Conservation (phyloP, 2,113 vertebrate genomes). For the Anguilla japonica region DNA sequence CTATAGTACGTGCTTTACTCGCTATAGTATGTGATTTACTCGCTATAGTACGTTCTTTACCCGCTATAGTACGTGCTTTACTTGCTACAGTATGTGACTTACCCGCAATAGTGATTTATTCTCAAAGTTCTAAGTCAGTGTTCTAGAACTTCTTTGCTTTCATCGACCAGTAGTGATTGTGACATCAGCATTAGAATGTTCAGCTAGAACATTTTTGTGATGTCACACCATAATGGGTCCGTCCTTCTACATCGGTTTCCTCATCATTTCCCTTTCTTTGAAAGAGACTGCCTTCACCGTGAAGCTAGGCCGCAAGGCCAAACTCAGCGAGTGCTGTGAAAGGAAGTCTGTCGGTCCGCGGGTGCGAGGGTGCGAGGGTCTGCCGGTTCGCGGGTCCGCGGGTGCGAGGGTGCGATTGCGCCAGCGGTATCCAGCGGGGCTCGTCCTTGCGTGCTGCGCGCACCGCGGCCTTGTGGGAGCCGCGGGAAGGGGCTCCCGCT, state of each 20-base stretch:
- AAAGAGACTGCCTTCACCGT: constrained; percentile 72
- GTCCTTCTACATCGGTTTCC: neutral
- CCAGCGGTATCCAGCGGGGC: constrained; percentile 74
- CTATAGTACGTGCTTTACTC: too few species aligned
- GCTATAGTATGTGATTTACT: too few species aligned
- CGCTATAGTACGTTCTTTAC: too few species aligned
- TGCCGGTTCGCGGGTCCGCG: constrained; percentile 58
- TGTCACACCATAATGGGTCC: too few species aligned
- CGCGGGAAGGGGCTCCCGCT: constrained; percentile 76
- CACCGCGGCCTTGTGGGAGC: constrained; percentile 78
- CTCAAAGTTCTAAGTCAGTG: too few species aligned
- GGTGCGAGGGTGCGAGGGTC: constrained; percentile 68
- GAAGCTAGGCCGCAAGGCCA: constrained; percentile 68
- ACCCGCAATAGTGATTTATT: too few species aligned
- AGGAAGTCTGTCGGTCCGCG: constrained; percentile 49
- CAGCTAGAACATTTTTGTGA: too few species aligned
- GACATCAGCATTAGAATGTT: too few species aligned
- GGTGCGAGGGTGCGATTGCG: constrained; percentile 73
- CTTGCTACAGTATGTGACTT: too few species aligned
- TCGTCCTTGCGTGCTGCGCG: constrained; percentile 77
- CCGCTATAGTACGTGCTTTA: too few species aligned
- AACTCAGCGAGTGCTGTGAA: constrained; percentile 78
- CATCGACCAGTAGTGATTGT: too few species aligned
- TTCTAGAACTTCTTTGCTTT: too few species aligned
- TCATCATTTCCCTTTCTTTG: constrained; percentile 46